These are phyloP conservation scores for Tursiops truncatus DNA, from an alignment of 2,113 vertebrate species.

Conservation along the genomic window DNA sequence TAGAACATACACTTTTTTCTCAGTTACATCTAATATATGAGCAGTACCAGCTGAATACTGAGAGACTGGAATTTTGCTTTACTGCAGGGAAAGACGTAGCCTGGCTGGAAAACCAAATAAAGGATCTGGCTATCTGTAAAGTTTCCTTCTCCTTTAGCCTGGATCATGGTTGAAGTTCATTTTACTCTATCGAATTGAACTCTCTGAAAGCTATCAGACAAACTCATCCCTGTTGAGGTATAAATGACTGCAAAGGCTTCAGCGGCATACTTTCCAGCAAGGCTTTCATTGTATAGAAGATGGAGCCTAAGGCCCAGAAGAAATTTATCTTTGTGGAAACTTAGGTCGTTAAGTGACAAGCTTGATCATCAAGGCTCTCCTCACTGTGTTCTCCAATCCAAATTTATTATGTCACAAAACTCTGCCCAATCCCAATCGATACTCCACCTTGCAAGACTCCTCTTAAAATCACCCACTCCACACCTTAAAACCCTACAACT, in stretches of 20 bases:
- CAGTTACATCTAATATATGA: conserved; percentile 2
- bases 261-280: neutral
- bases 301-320: neutral
- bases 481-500: neutral
- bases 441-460: neutral
- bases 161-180: neutral
- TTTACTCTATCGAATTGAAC: neutral
- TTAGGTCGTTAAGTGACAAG: neutral
- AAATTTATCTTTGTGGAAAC: conserved; percentile 27
- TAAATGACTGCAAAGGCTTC: neutral
- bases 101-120: conserved; percentile 18
- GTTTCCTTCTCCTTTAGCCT: neutral
- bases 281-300: neutral
- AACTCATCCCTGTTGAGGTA: neutral
- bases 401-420: neutral
- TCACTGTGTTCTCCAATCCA: neutral
- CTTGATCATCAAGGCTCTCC: neutral
- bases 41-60: neutral
- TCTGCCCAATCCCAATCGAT: neutral
- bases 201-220: conserved; percentile 11
- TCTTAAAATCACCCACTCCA: neutral
- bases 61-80: neutral
- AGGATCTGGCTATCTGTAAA: neutral
- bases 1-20: neutral
- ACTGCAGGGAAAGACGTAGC: neutral